Evolutionary conservation across 2,113 vertebrate genomes (phyloP), one percentile per base, ranked within the genome.

Genomic region (Aptenodytes patagonicus): DNA sequence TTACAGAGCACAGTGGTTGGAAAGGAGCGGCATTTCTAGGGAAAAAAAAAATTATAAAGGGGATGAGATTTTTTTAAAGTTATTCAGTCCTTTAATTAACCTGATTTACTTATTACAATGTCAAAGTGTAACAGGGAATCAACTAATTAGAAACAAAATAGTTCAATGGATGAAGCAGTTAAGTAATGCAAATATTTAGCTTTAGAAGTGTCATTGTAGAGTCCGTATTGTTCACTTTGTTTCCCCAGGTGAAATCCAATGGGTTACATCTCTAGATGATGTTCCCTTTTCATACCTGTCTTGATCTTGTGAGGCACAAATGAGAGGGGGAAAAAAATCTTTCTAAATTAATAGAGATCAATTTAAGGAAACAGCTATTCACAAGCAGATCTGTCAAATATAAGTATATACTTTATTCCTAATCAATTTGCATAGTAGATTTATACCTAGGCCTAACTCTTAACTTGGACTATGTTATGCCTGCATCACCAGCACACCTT

Each of bases 21-120:
- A 79, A 85, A 75, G 4, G 55, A 26, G 5, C 6, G 4, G 0
- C 2, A 19, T 73, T 92, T 86, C 6, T 40, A 44, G 7, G 14
- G 5, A 4, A 13, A 76, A 82, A 38, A 34, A 68, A 38, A 17
- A 51, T 2, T 36, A 17, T 40, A 52, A 22, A 0, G 0, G 1
- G 5, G 1, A 38, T 24, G 19, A 34, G 0, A 40, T 57, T 57
- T 78, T 73, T 49, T 36, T 77, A 2, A 51, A 47, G 18, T 54
- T 80, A 17, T 25, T 83, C 17, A 51, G 20, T 26, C 4, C 1
- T 65, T 72, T 76, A 68, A 32, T 77, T 83, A 3, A 31, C 51
- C 25, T 66, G 16, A 60, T 89, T 73, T 73, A 58, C 7, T 36
- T 80, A 54, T 5, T n/a, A 25, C 10, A 55, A 34, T 31, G 9